phyloP scores from a whole-genome alignment of 1,140 invertebrate species.

The Drosophila lacteicornis region DNA sequence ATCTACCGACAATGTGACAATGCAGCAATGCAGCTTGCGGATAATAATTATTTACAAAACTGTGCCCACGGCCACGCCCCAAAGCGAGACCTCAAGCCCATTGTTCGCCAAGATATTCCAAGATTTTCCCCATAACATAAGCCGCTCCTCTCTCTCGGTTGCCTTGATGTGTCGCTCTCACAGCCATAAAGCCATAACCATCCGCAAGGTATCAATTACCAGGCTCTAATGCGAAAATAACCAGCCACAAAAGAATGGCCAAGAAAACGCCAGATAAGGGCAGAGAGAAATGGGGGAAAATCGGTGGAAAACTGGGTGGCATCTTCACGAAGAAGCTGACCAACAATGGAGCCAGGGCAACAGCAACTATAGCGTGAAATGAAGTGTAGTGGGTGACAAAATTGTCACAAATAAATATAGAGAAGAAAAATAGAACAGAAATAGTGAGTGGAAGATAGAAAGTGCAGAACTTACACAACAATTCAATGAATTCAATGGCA shows the following conservation, averaged over 20 bases:
- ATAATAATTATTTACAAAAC: conserved; percentile 73
- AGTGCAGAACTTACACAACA: conserved; percentile 23
- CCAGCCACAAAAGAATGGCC: conserved; percentile 65
- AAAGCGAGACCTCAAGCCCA: conserved; percentile 31
- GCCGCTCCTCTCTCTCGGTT: background rate
- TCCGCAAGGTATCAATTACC: conserved; percentile 76
- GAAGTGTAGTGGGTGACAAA: conserved; percentile 49
- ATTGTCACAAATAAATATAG: conserved; percentile 24
- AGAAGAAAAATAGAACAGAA: background rate
- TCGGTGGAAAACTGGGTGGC: conserved; percentile 8
- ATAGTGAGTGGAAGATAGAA: background rate
- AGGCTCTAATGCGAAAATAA: conserved; percentile 78
- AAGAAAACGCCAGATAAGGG: conserved; percentile 45
- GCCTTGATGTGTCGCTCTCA: conserved; percentile 50
- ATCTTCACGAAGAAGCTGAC: conserved; percentile 27
- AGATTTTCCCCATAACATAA: conserved; percentile 15
- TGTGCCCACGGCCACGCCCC: conserved; percentile 51
- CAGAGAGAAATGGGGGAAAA: conserved; percentile 15
- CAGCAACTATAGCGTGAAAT: conserved; percentile 31
- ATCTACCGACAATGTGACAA: conserved; percentile 53
- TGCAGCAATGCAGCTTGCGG: conserved; percentile 51
- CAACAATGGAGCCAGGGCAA: conserved; percentile 24
- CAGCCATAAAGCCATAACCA: conserved; percentile 48
- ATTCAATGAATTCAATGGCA: conserved; percentile 16
- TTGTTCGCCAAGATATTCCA: conserved; percentile 48